These are phyloP conservation scores for Atta cephalotes DNA, from an alignment of 1,140 invertebrate genomes.

Conservation along the genomic window DNA sequence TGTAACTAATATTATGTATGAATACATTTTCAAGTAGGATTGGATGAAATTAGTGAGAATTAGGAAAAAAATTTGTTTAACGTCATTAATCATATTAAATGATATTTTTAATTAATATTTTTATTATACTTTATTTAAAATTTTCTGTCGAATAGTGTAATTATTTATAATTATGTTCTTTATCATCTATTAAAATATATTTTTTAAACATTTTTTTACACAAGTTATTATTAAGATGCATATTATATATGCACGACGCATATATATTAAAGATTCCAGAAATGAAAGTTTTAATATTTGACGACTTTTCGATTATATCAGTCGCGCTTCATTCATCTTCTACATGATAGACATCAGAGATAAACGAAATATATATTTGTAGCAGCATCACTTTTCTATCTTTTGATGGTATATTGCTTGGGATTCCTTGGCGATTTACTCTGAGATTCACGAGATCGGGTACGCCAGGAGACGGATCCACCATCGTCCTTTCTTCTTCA, in stretches of 20 bases:
- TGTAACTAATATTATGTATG: neutral
- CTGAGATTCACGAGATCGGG: conserved; percentile 46
- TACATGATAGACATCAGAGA: conserved; percentile 13
- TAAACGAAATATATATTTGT: conserved; percentile 5
- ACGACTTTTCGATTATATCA: neutral
- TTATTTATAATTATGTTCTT: neutral
- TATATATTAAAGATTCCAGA: neutral
- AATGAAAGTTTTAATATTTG: neutral
- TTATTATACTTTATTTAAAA: neutral
- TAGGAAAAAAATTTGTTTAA: neutral
- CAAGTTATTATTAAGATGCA: neutral
- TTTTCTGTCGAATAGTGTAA: neutral
- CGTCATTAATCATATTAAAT: neutral
- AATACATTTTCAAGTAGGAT: neutral
- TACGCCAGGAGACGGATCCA: conserved; percentile 18
- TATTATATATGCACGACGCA: neutral
- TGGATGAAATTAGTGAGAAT: neutral
- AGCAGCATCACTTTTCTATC: conserved; percentile 6
- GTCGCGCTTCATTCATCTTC: neutral
- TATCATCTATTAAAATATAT: neutral
- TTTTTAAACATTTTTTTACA: neutral
- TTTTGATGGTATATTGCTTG: conserved; percentile 19
- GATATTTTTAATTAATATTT: neutral
- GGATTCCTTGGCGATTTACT: conserved; percentile 47
- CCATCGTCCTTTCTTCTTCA: neutral